Evolutionary conservation across 2,797 vertebrate species (phyloP), one percentile per base, ranked within the genome.

Genomic region (Anabas testudineus): DNA sequence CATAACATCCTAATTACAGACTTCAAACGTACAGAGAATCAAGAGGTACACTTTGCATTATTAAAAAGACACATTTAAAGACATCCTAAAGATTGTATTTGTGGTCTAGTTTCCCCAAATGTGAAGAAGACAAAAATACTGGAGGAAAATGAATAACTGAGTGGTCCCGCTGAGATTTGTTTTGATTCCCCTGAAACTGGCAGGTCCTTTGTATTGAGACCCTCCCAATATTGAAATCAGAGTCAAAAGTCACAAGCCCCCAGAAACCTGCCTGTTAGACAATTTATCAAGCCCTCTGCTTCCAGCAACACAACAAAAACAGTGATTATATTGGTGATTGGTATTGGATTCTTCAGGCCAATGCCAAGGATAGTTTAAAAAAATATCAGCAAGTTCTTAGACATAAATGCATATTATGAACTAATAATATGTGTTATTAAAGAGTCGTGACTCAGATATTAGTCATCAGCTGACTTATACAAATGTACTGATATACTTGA

Each of bases 171-270:
- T 72, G 67, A 68, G 67, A 72, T 67, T 79, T 73, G 71, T 86
- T 81, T 71, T 36, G 54, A 74, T 76, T 62, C 47, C 26, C 51
- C 65, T 49, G 32, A 60, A 73, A 87, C 45, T 83, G 78, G 47
- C 76, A 80, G 74, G 37, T 70, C 60, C 46, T 86, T 86, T 88
- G 84, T 83, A 37, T 62, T 48, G 5, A 37, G 52, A 74, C 78
- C 68, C 76, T 74, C 76, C 83, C 71, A 21, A 21, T 24, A 6
- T 67, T 67, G 65, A 82, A 80, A 61, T 56, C 61, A 64, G 65
- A 84, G 83, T 87, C 86, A 87, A 74, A 86, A 88, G 83, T 79
- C 84, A 77, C 5, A 0, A 45, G 36, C 47, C 79, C 53, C 67
- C 16, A 22, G 70, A 82, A 83, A 71, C 56, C 36, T 7, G 56